Evolutionary conservation across 2,797 vertebrate genomes (phyloP).

Genomic region (Lemur catta): DNA sequence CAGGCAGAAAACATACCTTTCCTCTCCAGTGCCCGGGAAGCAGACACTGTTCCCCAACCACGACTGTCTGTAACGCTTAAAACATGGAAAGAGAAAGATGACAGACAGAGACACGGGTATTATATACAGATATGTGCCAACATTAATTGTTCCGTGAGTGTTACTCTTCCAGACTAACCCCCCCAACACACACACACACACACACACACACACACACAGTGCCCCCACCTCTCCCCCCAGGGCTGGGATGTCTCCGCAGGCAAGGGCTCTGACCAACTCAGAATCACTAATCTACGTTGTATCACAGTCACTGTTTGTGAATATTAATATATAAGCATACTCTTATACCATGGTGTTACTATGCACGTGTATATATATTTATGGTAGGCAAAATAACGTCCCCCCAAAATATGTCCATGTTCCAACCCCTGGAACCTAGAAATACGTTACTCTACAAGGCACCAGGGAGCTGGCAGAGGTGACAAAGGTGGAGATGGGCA

Average conservation of each 20-base stretch:
- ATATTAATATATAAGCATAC: background rate
- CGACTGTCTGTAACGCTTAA: background rate
- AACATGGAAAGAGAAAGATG: background rate
- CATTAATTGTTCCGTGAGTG: too few species aligned
- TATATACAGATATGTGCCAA: fast-evolving
- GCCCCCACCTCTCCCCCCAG: background rate
- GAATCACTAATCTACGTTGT: background rate
- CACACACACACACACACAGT: background rate
- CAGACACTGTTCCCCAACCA: background rate
- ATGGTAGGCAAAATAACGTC: too few species aligned
- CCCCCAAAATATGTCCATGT: fast-evolving
- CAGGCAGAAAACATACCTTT: background rate
- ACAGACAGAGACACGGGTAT: background rate
- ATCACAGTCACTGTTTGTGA: fast-evolving
- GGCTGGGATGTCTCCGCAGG: too few species aligned
- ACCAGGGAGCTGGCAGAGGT: background rate
- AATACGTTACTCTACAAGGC: background rate
- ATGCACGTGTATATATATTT: fast-evolving
- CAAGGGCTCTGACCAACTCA: background rate
- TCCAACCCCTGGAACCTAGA: background rate
- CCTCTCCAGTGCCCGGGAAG: background rate
- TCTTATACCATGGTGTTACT: background rate
- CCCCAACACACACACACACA: too few species aligned
- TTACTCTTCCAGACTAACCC: background rate
- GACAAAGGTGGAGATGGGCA: background rate